These are phyloP conservation scores for Malaclemys terrapin DNA, from an alignment of 2,113 vertebrate genomes.

Conservation along the genomic window DNA sequence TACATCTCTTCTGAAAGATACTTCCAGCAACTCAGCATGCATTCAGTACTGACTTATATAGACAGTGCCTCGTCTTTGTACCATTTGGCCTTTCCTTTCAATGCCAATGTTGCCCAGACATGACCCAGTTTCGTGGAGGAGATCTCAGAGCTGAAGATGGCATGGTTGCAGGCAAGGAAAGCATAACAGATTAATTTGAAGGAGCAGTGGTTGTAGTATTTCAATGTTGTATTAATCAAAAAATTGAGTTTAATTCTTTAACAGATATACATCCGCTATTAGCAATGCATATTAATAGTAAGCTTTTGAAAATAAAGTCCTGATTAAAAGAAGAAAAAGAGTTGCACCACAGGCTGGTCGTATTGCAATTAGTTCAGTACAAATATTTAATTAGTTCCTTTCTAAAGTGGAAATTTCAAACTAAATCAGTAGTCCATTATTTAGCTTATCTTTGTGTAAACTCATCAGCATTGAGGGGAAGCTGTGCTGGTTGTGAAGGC, in stretches of 20 bases:
- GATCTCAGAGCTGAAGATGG: accelerated
- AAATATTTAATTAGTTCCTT: conserved; percentile 51
- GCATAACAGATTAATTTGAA: neutral
- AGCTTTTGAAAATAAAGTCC: neutral
- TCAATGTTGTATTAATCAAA: neutral
- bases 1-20: neutral
- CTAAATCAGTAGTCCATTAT: neutral
- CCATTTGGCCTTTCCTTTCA: neutral
- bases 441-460: conserved; percentile 15
- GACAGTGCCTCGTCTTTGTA: neutral
- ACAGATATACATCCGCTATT: neutral
- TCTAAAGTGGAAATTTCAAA: conserved; percentile 36
- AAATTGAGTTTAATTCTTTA: neutral
- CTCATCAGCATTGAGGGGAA: neutral
- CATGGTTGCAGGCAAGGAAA: neutral
- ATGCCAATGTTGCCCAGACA: accelerated
- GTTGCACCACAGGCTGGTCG: neutral
- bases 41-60: neutral
- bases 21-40: no score
- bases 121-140: neutral
- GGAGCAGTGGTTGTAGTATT: neutral
- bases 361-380: neutral
- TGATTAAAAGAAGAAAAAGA: neutral
- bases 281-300: neutral
- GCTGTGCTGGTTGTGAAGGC: neutral